Base-by-base conservation (phyloP, 1,140 invertebrate species). In the Zeugodacus cucurbitae region DNA sequence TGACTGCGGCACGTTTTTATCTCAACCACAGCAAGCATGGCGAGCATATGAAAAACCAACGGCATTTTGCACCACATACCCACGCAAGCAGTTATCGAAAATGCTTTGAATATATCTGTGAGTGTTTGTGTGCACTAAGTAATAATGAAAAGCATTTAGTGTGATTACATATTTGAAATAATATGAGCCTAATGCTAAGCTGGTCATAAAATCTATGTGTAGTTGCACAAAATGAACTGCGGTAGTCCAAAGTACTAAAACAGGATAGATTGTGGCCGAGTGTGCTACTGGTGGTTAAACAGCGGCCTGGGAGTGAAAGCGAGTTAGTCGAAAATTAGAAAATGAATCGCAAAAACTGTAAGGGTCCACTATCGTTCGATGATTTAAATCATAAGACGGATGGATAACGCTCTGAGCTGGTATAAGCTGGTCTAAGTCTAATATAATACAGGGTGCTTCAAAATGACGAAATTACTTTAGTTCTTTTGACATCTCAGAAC, bases 141-240 rank as follows among this genome's bases (percentile, higher is more conserved):
- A 82, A 54, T 82, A 82, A 82, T 82, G 74, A 44, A 82, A 82
- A 82, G 74, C 74, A 82, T 82, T 82, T 82, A 82, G 41, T 82
- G 74, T 82, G 74, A 82, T 82, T 82, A 82, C 74, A 82, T 82
- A n/a, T 82, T 82, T 82, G 29, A 82, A 82, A 82, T 82, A 82
- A 82, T 82, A 82, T 82, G 48, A 82, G 41, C 74, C 74, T 48
- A 41, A 82, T 82, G 74, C 74, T 82, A 48, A 82, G 74, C 41
- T 82, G 74, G 11, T 11, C 34, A 74, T 29, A 20, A 41, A 74
- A 74, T 22, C 1, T 74, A 22, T 11, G n/a, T 70, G 26, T 70
- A 11, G 17, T 14, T 74, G 70, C 4, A 41, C 29, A 34, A 67
- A 67, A 14, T 10, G 64, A 67, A 62, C 10, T 26, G 7, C 8